These are phyloP conservation scores for Sarcophaga variegata DNA, from an alignment of 2,888 invertebrate species.

Conservation along the genomic window DNA sequence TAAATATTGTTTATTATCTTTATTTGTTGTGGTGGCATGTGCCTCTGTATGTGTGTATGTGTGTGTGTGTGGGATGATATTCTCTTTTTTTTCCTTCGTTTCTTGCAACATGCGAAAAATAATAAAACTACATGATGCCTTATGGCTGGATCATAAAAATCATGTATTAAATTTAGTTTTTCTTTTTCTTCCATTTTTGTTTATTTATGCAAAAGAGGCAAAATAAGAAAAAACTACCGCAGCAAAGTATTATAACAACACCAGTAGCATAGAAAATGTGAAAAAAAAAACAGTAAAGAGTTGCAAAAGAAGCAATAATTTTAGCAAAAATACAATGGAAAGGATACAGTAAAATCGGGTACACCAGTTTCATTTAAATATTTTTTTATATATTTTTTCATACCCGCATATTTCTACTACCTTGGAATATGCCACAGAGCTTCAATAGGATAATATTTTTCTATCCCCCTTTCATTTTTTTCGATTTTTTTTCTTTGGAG, in stretches of 20 bases:
- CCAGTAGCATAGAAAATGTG: neutral
- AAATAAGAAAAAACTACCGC: slow-evolving; percentile 37
- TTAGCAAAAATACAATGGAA: neutral
- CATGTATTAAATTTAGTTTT: slow-evolving; percentile 34
- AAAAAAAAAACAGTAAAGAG: neutral
- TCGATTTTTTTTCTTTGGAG: too few species aligned
- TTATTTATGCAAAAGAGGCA: slow-evolving; percentile 44
- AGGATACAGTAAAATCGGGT: too few species aligned
- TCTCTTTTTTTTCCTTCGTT: neutral
- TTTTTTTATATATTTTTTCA: too few species aligned
- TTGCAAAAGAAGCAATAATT: neutral
- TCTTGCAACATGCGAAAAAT: slow-evolving; percentile 23
- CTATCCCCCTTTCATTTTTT: too few species aligned
- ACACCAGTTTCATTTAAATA: too few species aligned
- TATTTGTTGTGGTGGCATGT: neutral
- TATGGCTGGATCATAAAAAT: slow-evolving; percentile 55
- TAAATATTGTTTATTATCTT: neutral
- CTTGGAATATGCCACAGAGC: too few species aligned
- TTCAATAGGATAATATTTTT: too few species aligned
- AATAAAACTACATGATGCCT: slow-evolving; percentile 60
- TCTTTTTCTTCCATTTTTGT: slow-evolving; percentile 15
- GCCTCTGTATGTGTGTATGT: neutral
- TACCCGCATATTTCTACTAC: too few species aligned
- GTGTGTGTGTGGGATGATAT: neutral
- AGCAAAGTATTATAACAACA: slow-evolving; percentile 21